A percentile compares a stretch with the other conserved stretches of the same genome.
phyloP scores from a whole-genome alignment of 2,888 invertebrate species.

The Drosophila affinis region DNA sequence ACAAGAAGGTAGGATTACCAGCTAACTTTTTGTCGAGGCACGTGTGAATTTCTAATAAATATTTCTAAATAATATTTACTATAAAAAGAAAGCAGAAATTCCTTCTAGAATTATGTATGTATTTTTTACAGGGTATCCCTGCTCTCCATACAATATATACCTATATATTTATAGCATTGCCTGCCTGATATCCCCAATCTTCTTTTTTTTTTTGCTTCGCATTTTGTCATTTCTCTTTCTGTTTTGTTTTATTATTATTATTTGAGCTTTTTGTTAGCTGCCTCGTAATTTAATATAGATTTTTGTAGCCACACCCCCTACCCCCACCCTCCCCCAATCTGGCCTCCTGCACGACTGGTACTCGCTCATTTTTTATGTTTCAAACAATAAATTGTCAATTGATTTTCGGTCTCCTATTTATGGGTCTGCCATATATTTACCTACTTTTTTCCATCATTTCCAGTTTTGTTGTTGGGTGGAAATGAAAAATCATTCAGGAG shows the following conservation, averaged over 20 bases:
- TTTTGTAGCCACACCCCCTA: slow-evolving; percentile 24
- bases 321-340: neutral
- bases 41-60: too few relatives aligned
- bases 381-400: slow-evolving; percentile 78
- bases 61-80: too few relatives aligned
- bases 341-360: neutral
- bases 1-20: too few relatives aligned
- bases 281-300: slow-evolving; percentile 76
- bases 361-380: slow-evolving; percentile 64
- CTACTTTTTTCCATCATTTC: slow-evolving; percentile 25
- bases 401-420: slow-evolving; percentile 71
- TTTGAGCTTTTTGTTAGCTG: slow-evolving; percentile 71
- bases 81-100: too few relatives aligned
- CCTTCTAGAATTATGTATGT: too few relatives aligned
- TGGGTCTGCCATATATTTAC: slow-evolving; percentile 43
- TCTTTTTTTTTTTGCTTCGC: slow-evolving; percentile 9
- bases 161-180: neutral
- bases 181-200: neutral
- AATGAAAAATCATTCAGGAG: slow-evolving; percentile 31
- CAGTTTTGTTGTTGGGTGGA: neutral
- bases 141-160: neutral
- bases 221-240: slow-evolving; percentile 9
- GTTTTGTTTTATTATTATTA: slow-evolving; percentile 56
- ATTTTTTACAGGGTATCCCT: neutral
- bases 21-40: too few relatives aligned